Base-by-base conservation (phyloP, 2,797 vertebrate genomes). In the Coreius guichenoti region DNA sequence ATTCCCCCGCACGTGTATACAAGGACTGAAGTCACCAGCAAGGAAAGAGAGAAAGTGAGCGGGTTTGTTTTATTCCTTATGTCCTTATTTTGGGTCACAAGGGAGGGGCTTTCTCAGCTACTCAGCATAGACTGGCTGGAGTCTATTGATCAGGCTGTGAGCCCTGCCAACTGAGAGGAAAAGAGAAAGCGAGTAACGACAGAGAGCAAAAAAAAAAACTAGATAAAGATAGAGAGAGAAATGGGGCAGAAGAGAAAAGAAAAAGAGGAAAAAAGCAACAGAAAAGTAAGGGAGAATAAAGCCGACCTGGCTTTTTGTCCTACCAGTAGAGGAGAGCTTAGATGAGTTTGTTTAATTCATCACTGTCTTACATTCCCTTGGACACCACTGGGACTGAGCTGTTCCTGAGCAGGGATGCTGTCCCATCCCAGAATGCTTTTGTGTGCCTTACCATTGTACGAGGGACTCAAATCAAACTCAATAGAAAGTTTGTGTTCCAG, bases 111-210 rank as follows among this genome's bases (percentile, higher is more conserved):
- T 76, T 87, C 81, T 43, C 67, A 63, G 33, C 87, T 90, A 85
- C 92, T 89, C 92, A 89, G 92, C 92, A 92, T 91, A 93, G 90
- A 91, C 91, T 89, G 88, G 89, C 91, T 93, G 88, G 88, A 93
- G 90, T 92, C 90, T 94, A 94, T 95, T 93, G 94, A 94, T 94
- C 93, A 93, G 91, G 88, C 89, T 88, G 82, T 92, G 91, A 94
- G 92, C 93, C 91, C 91, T 92, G 91, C 92, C 90, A 91, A 89
- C 89, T 90, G 90, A 93, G 85, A 87, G 87, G 69, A 79, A 89
- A 87, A 65, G 78, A 70, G 85, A 90, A 86, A 87, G 33, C 39
- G 77, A 80, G 63, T 39, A 56, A 84, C 19, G 31, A 85, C 68
- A 65, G 43, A 80, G n/a, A 78, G 68, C 16, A 69, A 69, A 80